Evolutionary conservation across 2,888 invertebrate species (phyloP), one percentile per base, ranked within the genome.

Genomic region (Zygaena filipendulae): DNA sequence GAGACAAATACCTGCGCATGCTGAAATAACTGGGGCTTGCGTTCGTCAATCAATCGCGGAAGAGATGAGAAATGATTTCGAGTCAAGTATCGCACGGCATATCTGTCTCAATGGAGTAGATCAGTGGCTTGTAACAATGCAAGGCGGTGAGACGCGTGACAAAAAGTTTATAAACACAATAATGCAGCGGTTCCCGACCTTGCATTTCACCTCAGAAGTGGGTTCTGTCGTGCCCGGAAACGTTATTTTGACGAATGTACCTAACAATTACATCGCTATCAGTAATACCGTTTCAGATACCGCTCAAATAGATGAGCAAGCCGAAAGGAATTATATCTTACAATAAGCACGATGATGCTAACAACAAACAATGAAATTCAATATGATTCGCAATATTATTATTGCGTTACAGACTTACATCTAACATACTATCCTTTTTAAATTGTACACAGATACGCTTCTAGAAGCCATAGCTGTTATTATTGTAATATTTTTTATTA

Each of bases 111-210:
- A 67, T 69, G 47, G 62, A 68, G 56, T 56, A 64, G 59, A 59
- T 55, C 67, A 52, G 49, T 56, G 49, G 52, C 49, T 52, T 49
- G 45, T 47, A 63, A 70, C 66, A 69, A 66, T 67, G 59, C 55
- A 52, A 54, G 47, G 49, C 52, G 48, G 62, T 58, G 67, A 64
- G 62, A 66, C 64, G 64, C 62, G 59, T 63, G 63, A 68, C 62
- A 70, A 72, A 63, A 69, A 67, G 40, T 51, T 63, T 59, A 56
- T 52, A 52, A 60, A 57, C 57, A 71, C 67, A 70, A 69, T 68
- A 59, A 60, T 45, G 47, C 37, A 47, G 47, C 57, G 51, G 59
- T 62, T 63, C 55, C 61, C 61, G 66, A 63, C 63, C 63, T 67
- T 63, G 66, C 59, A 56, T 67, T 64, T 66, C 58, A 59, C 62